phyloP scores from a whole-genome alignment of 2,888 invertebrate species.

The Agrenia bidenticulata region DNA sequence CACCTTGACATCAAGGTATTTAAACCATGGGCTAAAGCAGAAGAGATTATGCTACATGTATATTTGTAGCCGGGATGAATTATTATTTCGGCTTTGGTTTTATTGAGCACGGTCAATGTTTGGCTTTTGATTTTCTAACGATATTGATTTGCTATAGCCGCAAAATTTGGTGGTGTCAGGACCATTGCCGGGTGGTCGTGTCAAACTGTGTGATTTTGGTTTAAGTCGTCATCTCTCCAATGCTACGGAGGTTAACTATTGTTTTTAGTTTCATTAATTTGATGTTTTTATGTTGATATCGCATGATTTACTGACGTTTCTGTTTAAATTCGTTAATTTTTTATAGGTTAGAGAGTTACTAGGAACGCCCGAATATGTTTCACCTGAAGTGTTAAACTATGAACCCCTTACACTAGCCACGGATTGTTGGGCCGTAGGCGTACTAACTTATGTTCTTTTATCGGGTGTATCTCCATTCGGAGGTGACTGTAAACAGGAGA shows the following conservation, averaged over 20 bases:
- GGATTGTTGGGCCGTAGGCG: slow-evolving; percentile 97
- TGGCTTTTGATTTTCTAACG: not conserved
- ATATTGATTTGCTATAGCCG: slow-evolving; percentile 64
- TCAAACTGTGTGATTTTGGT: slow-evolving; percentile 91
- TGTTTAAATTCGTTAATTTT: slow-evolving; percentile 20
- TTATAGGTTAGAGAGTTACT: slow-evolving; percentile 48
- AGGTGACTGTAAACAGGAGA: slow-evolving; percentile 94
- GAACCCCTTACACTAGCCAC: slow-evolving; percentile 90
- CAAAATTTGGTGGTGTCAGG: slow-evolving; percentile 89
- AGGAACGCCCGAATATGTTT: slow-evolving; percentile 56
- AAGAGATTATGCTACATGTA: not conserved
- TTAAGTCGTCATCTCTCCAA: slow-evolving; percentile 88
- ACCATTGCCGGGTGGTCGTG: slow-evolving; percentile 71
- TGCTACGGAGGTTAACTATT: slow-evolving; percentile 91
- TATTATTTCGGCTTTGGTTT: too few species aligned
- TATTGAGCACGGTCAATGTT: too few species aligned
- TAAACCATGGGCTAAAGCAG: too few species aligned
- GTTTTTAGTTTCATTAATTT: slow-evolving; percentile 60
- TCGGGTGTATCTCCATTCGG: slow-evolving; percentile 95
- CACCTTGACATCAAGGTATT: slow-evolving; percentile 84
- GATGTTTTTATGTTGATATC: slow-evolving; percentile 25
- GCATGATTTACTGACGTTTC: slow-evolving; percentile 26
- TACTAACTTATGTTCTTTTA: slow-evolving; percentile 86
- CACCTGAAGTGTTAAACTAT: slow-evolving; percentile 92
- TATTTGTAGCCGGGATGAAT: slow-evolving; percentile 1